A percentile compares a stretch with the other conserved stretches of the same genome.
Conservation (phyloP, 2,797 vertebrate species). For the Potorous gilbertii region DNA sequence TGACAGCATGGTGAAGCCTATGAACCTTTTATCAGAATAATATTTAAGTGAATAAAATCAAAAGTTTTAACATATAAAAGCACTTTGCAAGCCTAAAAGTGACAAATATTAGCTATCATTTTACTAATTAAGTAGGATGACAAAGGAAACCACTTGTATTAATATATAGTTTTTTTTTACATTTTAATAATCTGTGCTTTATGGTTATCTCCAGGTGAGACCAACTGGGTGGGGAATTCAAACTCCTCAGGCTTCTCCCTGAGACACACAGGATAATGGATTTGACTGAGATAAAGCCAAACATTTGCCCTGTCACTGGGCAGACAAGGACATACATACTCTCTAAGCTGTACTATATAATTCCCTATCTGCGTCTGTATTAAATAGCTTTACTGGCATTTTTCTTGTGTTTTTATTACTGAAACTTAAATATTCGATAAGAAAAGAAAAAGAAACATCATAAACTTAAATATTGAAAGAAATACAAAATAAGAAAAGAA, state of each 20-base stretch:
- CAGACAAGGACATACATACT: background rate
- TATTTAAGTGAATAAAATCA: background rate
- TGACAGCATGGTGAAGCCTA: background rate
- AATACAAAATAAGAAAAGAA: too few relatives aligned
- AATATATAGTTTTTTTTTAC: background rate
- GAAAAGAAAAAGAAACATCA: too few relatives aligned
- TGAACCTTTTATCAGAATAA: background rate
- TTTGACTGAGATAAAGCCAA: background rate
- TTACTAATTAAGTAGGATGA: background rate
- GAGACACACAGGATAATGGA: background rate
- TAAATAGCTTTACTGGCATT: background rate
- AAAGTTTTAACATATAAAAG: background rate
- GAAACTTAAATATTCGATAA: too few relatives aligned
- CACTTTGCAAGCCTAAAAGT: background rate
- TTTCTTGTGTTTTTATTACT: too few relatives aligned
- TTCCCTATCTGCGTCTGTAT: background rate
- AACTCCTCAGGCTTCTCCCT: background rate
- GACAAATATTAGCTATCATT: background rate
- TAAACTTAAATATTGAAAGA: too few relatives aligned
- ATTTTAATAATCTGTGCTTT: background rate
- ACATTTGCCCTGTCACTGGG: background rate
- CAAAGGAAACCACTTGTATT: background rate
- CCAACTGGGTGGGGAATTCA: background rate
- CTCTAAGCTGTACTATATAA: background rate
- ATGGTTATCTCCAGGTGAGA: background rate